Evolutionary conservation across 2,888 invertebrate species (phyloP).

Genomic region (Ariolimax columbianus): DNA sequence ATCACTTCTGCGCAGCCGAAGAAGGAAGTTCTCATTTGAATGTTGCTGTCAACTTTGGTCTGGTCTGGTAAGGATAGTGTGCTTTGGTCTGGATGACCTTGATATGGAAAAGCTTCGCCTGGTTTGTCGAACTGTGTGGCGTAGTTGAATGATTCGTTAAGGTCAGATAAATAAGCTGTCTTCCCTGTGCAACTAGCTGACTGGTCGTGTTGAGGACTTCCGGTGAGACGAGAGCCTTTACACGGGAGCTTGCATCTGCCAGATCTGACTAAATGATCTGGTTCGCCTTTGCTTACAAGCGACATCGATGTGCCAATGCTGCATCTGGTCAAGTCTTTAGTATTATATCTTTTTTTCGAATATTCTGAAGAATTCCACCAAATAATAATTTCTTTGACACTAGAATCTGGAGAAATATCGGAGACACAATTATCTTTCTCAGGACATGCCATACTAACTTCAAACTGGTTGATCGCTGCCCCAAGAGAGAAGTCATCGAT

Average conservation of each 20-base stretch:
- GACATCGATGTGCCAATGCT: no score
- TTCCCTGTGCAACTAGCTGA: no score
- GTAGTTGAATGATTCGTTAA: background rate
- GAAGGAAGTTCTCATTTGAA: background rate
- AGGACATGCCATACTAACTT: background rate
- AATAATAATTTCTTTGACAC: background rate
- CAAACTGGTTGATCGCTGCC: background rate
- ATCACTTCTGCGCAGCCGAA: constrained; percentile 22
- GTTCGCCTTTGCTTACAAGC: background rate
- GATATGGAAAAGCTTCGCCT: background rate
- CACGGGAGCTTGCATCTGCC: background rate
- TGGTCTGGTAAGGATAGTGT: background rate
- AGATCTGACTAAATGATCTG: background rate
- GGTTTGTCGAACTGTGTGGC: background rate
- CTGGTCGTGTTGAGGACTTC: no score
- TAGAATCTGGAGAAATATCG: background rate
- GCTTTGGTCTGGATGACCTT: background rate
- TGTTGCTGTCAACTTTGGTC: background rate
- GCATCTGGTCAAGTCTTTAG: background rate
- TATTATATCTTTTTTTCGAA: background rate
- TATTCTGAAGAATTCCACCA: constrained; percentile 12
- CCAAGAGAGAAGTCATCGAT: background rate
- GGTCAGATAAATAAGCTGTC: background rate
- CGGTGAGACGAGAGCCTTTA: no score
- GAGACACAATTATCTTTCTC: background rate